Evolutionary conservation across 2,888 invertebrate genomes (phyloP).

Genomic region (Dynastes tityus): DNA sequence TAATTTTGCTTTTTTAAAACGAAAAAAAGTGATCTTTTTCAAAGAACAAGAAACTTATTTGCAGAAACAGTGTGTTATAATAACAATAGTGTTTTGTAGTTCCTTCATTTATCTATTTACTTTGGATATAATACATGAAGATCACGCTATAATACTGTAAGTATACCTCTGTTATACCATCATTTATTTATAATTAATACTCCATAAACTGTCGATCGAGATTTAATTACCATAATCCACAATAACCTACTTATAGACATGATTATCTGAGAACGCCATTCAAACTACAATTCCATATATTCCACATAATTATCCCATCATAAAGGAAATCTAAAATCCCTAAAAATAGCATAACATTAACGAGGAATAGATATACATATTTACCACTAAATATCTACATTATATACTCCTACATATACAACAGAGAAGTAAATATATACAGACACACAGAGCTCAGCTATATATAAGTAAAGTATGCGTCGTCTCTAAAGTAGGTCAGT

Average conservation of each 20-base stretch:
- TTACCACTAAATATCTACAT: not conserved
- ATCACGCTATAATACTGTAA: not conserved
- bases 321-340: too few species aligned
- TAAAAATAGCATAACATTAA: too few species aligned
- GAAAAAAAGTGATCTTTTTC: not conserved
- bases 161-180: not conserved
- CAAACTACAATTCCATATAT: too few species aligned
- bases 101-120: conserved; percentile 2
- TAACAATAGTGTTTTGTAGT: not conserved
- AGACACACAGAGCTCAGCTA: conserved; percentile 27
- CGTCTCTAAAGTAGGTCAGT: conserved; percentile 67
- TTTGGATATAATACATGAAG: conserved; percentile 5
- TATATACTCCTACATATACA: not conserved
- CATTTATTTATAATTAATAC: too few species aligned
- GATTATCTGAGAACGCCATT: too few species aligned
- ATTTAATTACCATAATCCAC: not conserved
- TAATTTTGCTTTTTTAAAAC: not conserved
- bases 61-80: not conserved
- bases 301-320: too few species aligned
- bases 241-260: not conserved
- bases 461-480: conserved; percentile 58
- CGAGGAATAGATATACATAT: too few species aligned
- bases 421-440: not conserved
- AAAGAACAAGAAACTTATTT: conserved; percentile 1
- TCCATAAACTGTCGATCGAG: too few species aligned